Evolutionary conservation across 2,888 invertebrate species (phyloP).

Genomic region (Orthosia gothica): DNA sequence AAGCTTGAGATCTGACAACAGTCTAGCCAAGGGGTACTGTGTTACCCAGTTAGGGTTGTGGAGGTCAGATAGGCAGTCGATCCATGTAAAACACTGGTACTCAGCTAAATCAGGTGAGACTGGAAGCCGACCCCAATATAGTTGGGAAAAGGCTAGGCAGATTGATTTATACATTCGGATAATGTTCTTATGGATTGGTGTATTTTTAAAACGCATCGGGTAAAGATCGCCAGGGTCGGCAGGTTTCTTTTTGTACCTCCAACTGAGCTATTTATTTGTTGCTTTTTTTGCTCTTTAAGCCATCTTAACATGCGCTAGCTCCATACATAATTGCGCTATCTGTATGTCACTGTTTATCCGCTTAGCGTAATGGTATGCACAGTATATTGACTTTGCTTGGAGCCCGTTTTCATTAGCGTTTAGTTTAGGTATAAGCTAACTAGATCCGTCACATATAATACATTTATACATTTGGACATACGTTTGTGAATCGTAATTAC

Average conservation of each 20-base stretch:
- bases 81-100: too few species aligned
- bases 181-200: neutral
- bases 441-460: neutral
- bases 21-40: too few species aligned
- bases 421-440: neutral
- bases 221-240: neutral
- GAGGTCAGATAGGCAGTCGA: too few species aligned
- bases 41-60: too few species aligned
- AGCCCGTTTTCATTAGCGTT: neutral
- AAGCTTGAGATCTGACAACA: too few species aligned
- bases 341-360: neutral
- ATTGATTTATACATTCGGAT: neutral
- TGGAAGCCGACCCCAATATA: too few species aligned
- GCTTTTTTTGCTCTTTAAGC: neutral
- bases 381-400: neutral
- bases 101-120: too few species aligned
- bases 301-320: neutral
- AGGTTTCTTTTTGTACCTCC: conserved; percentile 1
- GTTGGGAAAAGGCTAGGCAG: too few species aligned
- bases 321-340: neutral
- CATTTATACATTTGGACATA: neutral
- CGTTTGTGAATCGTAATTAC: neutral
- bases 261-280: neutral
- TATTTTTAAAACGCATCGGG: neutral
- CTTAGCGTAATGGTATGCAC: neutral